Percentiles rank a stretch among this genome's conserved stretches.
Conservation (phyloP, 1,140 invertebrate genomes). For the Microplitis demolitor region DNA sequence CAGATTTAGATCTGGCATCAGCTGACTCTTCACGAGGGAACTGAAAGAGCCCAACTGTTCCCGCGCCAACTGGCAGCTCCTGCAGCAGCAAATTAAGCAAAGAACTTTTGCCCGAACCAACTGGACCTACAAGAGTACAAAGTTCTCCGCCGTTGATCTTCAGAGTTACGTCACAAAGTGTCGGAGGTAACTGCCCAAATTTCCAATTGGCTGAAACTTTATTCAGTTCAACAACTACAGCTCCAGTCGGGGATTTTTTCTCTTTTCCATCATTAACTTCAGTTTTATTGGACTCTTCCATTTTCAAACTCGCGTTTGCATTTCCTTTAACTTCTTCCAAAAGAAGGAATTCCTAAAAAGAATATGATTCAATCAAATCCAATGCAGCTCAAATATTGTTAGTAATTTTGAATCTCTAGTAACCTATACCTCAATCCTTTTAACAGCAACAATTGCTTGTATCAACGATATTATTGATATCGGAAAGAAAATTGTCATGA, state of each 20-base stretch:
- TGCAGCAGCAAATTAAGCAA: constrained; percentile 74
- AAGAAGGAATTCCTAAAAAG: constrained; percentile 67
- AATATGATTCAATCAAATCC: background rate
- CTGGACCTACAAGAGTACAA: constrained; percentile 76
- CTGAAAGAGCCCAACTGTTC: constrained; percentile 66
- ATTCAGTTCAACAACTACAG: background rate
- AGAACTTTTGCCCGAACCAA: constrained; percentile 81
- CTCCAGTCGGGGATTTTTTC: background rate
- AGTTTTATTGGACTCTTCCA: background rate
- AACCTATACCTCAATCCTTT: constrained; percentile 57
- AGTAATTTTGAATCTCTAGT: background rate
- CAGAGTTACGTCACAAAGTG: constrained; percentile 68
- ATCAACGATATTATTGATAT: constrained; percentile 70
- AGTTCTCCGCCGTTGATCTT: constrained; percentile 69
- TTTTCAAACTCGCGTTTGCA: background rate
- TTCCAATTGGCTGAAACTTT: constrained; percentile 56
- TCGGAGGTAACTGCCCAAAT: constrained; percentile 47
- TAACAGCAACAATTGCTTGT: constrained; percentile 72
- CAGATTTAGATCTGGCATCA: background rate
- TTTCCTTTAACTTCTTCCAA: constrained; percentile 64
- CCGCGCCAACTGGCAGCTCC: constrained; percentile 71
- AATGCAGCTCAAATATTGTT: no score
- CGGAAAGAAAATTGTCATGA: constrained; percentile 74
- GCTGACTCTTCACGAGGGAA: background rate
- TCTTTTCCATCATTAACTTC: background rate